Conservation (phyloP, 2,797 vertebrate genomes). For the Chromis chromis region DNA sequence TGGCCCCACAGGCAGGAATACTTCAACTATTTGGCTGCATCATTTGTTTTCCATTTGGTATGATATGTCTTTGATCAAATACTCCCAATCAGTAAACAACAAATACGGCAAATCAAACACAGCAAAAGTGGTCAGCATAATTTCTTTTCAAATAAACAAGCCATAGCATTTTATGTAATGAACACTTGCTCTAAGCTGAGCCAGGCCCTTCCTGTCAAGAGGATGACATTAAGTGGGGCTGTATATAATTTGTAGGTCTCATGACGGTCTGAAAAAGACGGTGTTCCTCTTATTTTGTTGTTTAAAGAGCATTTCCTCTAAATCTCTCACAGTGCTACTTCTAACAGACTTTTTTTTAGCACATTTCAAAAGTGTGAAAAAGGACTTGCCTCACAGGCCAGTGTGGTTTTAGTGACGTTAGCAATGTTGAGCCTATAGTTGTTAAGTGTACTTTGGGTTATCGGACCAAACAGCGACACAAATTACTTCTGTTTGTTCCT, state of each 20-base stretch:
- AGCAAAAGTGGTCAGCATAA: not conserved
- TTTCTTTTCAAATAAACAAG: not conserved
- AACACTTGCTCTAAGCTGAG: not conserved
- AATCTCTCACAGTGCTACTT: not conserved
- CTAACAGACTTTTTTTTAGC: not conserved
- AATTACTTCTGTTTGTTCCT: not conserved
- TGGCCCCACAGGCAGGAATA: not conserved
- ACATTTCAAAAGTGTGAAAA: constrained; percentile 40
- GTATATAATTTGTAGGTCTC: not conserved
- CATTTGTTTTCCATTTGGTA: constrained; percentile 19
- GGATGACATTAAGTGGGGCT: not conserved
- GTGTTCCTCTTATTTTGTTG: constrained; percentile 26
- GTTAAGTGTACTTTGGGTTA: not conserved
- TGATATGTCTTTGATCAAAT: not conserved
- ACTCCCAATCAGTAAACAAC: not conserved
- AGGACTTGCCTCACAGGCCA: not conserved
- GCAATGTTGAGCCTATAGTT: not conserved
- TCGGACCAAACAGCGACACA: not conserved
- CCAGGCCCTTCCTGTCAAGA: not conserved
- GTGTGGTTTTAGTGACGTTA: constrained; percentile 16
- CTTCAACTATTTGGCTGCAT: not conserved
- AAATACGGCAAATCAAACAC: constrained; percentile 6
- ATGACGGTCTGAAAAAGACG: constrained; percentile 7
- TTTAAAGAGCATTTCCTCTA: constrained; percentile 47
- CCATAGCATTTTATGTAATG: not conserved